These are phyloP conservation scores for Thera britannica DNA, from an alignment of 2,888 invertebrate genomes.

Conservation along the genomic window DNA sequence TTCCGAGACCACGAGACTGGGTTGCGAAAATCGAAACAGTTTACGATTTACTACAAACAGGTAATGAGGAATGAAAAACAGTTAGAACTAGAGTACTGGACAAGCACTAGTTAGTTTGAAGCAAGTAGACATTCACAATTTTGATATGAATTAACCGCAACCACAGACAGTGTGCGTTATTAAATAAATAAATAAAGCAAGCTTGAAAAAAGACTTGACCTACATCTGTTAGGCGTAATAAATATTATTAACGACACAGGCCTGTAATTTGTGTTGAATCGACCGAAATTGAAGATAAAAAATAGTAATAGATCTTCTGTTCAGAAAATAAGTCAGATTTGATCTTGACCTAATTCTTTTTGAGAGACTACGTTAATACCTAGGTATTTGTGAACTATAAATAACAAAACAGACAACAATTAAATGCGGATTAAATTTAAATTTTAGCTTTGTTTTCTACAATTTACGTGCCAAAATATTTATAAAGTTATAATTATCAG, in stretches of 20 bases:
- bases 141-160: background rate
- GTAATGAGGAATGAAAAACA: slow-evolving; percentile 36
- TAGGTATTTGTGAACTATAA: background rate
- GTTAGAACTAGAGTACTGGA: slow-evolving; percentile 17
- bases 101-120: slow-evolving; percentile 2
- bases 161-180: background rate
- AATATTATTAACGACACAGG: slow-evolving; percentile 1
- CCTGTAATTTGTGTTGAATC: background rate
- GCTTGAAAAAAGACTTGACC: slow-evolving; percentile 13
- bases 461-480: too few relatives aligned
- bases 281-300: slow-evolving; percentile 8
- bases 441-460: too few relatives aligned
- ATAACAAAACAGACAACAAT: background rate
- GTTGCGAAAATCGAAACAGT: slow-evolving; percentile 65
- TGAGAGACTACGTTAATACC: background rate
- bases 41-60: slow-evolving; percentile 44
- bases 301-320: slow-evolving; percentile 40
- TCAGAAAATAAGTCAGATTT: slow-evolving; percentile 58
- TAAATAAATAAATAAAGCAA: background rate
- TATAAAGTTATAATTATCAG: background rate
- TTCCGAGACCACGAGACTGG: slow-evolving; percentile 58
- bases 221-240: slow-evolving; percentile 9
- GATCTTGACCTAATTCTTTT: slow-evolving; percentile 63
- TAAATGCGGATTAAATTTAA: background rate
- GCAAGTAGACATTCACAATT: background rate